Base-by-base conservation (phyloP, 2,888 invertebrate species). In the Caenorhabditis sp. region DNA sequence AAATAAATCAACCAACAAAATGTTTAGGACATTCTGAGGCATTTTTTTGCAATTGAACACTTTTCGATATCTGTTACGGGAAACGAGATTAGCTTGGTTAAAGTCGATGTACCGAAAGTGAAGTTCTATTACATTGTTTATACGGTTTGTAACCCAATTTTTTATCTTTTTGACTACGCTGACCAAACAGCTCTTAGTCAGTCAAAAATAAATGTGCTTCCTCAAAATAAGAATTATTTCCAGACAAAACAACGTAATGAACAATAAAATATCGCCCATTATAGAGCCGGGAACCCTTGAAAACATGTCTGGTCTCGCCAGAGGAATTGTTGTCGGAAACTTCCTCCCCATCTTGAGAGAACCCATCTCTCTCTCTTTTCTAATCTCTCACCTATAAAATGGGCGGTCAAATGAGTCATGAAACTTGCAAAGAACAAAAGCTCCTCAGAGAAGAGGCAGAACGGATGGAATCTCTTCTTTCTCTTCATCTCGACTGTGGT, bases 361-460 rank as follows among this genome's bases (percentile, higher is more conserved):
- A 44, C n/a, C 44, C 16, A 44, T 44, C 44, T 16, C 44, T 14
- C 14, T 44, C 16, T 31, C 19, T 58, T 35, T 35, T 47, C 47
- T 47, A 47, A 47, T 47, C 47, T 47, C 47, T 47, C 47, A 47
- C 47, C 47, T 47, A 51, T 38, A 54, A 54, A 69, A 70, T 70
- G 49, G 26, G 49, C 49, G 49, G 47, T 19, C 66, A 66, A 66
- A 47, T 66, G 66, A 66, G 66, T 66, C 66, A 66, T 66, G 47
- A 49, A 47, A 49, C 31, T 51, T 66, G 66, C 63, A 24, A 63
- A 66, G 66, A 66, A 66, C 66, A 66, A 66, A 66, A 35, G 49
- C 44, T 47, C 47, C 16, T 14, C 19, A 14, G n/a, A 44, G 44
- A 10, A 44, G 14, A 16, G 47, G 47, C 47, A 58, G 58, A 47